Evolutionary conservation across 2,888 invertebrate species (phyloP), one percentile per base, ranked within the genome.

Genomic region (Mythimna loreyi): DNA sequence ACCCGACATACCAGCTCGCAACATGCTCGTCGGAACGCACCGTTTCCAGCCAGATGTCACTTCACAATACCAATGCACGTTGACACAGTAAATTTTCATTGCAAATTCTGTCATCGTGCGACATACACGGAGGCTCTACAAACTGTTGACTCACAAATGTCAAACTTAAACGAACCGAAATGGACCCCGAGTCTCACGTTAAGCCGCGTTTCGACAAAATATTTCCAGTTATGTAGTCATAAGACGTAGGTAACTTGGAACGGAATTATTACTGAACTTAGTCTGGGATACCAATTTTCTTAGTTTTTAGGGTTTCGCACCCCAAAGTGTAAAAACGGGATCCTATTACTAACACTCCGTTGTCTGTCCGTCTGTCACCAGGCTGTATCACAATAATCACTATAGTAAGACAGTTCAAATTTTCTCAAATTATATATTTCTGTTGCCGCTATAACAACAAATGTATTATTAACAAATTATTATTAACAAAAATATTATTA

Each of bases 161-260:
- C 94, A 92, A 93, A 94, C 94, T 94, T 95, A 94, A 95, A 95
- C 95, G 95, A 95, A 95, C 95, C 94, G 95, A 93, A 93, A 92
- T 92, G 90, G 91, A 73, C 77, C 89, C 89, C 61, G 66, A 65
- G 59, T 88, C 86, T 88, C 87, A 87, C 81, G 88, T 85, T 81
- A 61, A 70, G 69, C 61, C 58, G 71, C 64, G 78, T 68, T 76
- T 76, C 50, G 63, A 49, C 75, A 80, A 87, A 84, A 82, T 85
- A 81, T 81, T 81, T 78, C 62, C 56, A 56, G 61, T 65, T 72
- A 74, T 61, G 52, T 58, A 58, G 57, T 61, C 40, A 19, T 52
- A 57, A 21, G 28, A 43, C 33, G 8, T 71, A 36, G n/a, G 11
- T 47, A 56, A 11, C 43, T 67, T 60, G 49, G 16, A 43, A 55